Base-by-base conservation (phyloP, 2,797 vertebrate species). In the Oreochromis mossambicus region DNA sequence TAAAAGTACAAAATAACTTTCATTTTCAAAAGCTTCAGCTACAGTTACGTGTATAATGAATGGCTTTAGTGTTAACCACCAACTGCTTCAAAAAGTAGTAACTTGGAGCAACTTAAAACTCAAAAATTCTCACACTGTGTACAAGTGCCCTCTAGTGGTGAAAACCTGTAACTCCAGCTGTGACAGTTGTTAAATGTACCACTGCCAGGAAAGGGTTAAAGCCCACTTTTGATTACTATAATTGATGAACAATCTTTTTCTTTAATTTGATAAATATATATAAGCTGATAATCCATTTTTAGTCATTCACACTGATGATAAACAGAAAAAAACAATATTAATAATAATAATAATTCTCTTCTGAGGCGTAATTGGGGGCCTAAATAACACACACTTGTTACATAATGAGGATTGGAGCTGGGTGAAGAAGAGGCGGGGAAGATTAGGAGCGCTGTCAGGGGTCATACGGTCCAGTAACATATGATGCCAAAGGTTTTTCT, bases 251-350 rank as follows among this genome's bases (percentile, higher is more conserved):
- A 92, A 91, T 90, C 88, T 88, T 92, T 90, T 92, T 88, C 87
- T 91, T 92, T 93, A 82, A 77, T 91, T 88, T 94, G 79, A 95
- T 96, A 96, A 96, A 96, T 96, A 95, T 95, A 95, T 94, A 78
- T 85, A 94, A 90, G 92, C 92, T 86, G 86, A 94, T 93, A 94
- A 94, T 95, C 82, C 80, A 91, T 93, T 94, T 91, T 92, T 81
- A 88, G 92, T 92, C 94, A 94, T 94, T 94, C 91, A 95, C 90
- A 91, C 92, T 88, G 82, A 94, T 91, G 83, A 93, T 88, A 24
- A 61, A 91, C 94, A 93, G 41, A 11, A 19, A 73, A 38, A 91
- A 87, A 84, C 78, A 76, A 68, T 41, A 43, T 24, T 68, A 68
- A 43, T 9, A 41, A 50, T 48, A 48, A 51, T 51, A 87, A 90